phyloP scores from a whole-genome alignment of 64 coral and sea anemone species.

The Trachythela sp. region DNA sequence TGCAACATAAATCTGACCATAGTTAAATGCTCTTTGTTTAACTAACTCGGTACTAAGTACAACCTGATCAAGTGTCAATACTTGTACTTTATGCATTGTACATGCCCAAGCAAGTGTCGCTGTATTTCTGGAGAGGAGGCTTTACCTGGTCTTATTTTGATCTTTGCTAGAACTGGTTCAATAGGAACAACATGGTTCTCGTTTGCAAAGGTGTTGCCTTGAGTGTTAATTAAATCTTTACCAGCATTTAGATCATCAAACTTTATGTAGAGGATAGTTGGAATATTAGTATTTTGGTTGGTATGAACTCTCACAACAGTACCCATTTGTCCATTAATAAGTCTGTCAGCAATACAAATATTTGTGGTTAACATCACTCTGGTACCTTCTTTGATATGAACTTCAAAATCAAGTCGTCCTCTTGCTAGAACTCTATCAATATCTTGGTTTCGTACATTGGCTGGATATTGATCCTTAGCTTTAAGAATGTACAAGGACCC shows the following conservation, averaged over 20 bases:
- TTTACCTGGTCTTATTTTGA: constrained; percentile 7
- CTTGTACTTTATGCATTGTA: not conserved
- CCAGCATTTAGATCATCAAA: constrained; percentile 57
- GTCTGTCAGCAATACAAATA: constrained; percentile 50
- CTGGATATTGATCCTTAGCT: constrained; percentile 42
- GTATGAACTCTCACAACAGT: constrained; percentile 40
- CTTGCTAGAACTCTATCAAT: constrained; percentile 36
- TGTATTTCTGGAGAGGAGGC: not conserved
- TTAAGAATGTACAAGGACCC: not conserved
- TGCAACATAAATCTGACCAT: too few species aligned
- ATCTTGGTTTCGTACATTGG: constrained; percentile 34
- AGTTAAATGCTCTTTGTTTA: too few species aligned
- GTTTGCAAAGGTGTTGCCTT: not conserved
- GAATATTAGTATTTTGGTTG: constrained; percentile 27
- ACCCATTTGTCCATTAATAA: constrained; percentile 59
- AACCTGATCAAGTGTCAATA: not conserved
- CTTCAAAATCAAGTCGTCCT: constrained; percentile 38
- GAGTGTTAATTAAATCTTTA: constrained; percentile 19
- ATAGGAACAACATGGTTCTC: not conserved
- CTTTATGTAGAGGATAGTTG: constrained; percentile 52
- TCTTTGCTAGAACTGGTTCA: constrained; percentile 4
- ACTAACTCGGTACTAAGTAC: not conserved
- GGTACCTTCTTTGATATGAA: constrained; percentile 44
- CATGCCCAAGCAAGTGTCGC: not conserved
- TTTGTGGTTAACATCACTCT: constrained; percentile 55